Evolutionary conservation across 2,888 invertebrate species (phyloP).

Genomic region (Mimumesa dahlbomi): DNA sequence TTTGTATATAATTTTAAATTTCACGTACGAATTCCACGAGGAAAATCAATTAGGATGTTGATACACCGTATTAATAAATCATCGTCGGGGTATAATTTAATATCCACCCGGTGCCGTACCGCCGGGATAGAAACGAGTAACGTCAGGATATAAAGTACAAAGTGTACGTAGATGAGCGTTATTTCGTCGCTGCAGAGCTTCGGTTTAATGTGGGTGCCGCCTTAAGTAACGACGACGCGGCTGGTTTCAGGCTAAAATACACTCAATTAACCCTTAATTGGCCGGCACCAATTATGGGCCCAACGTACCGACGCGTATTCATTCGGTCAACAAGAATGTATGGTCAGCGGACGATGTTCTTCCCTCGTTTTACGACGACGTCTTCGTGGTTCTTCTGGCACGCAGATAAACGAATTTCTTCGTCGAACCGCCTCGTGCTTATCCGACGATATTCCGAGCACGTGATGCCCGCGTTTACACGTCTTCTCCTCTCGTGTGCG

Average conservation of each 20-base stretch:
- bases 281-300: slow-evolving; percentile 68
- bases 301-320: slow-evolving; percentile 70
- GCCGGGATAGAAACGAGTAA: not conserved
- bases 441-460: slow-evolving; percentile 23
- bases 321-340: slow-evolving; percentile 72
- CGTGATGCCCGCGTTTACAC: slow-evolving; percentile 21
- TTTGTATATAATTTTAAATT: too few relatives aligned
- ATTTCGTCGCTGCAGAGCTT: slow-evolving; percentile 26
- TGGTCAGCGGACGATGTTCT: slow-evolving; percentile 53
- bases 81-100: not conserved
- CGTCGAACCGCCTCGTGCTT: slow-evolving; percentile 11
- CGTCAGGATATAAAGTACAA: slow-evolving; percentile 2
- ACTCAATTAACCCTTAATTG: slow-evolving; percentile 75
- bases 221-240: slow-evolving; percentile 62
- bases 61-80: too few relatives aligned
- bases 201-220: slow-evolving; percentile 58
- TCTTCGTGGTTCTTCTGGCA: slow-evolving; percentile 11
- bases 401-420: slow-evolving; percentile 50
- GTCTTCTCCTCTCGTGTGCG: slow-evolving; percentile 14
- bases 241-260: slow-evolving; percentile 72
- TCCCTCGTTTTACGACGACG: slow-evolving; percentile 58
- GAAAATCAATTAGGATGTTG: too few relatives aligned
- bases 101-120: not conserved
- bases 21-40: too few relatives aligned
- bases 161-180: slow-evolving; percentile 15